phyloP scores from a whole-genome alignment of 2,113 vertebrate species.

The Aspiorhynchus laticeps region DNA sequence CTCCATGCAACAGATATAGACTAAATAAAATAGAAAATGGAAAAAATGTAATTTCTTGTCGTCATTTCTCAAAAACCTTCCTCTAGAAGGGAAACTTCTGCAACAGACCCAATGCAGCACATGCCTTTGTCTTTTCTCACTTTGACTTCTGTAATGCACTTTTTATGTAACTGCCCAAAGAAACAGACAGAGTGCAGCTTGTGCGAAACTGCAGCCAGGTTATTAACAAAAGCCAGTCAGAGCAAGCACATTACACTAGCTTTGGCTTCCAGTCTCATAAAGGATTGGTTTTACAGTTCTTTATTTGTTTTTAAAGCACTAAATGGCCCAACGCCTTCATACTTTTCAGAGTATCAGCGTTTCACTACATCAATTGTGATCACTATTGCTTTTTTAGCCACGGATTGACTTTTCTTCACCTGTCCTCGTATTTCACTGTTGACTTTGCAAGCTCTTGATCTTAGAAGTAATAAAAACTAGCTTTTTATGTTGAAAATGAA shows the following conservation, averaged over 20 bases:
- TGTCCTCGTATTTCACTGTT: slow-evolving; percentile 9
- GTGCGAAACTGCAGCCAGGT: slow-evolving; percentile 18
- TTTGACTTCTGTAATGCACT: slow-evolving; percentile 28
- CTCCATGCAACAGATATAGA: not conserved
- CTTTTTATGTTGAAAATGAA: not conserved
- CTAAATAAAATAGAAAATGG: not conserved
- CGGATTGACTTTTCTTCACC: slow-evolving; percentile 3
- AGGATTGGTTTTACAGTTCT: slow-evolving; percentile 19
- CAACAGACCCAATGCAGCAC: not conserved
- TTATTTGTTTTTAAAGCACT: slow-evolving; percentile 35
- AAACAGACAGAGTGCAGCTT: slow-evolving; percentile 28
- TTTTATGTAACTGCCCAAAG: slow-evolving; percentile 26
- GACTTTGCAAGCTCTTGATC: not conserved
- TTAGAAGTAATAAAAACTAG: not conserved
- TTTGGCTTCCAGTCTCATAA: slow-evolving; percentile 6
- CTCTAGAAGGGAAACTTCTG: not conserved
- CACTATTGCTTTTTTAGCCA: slow-evolving; percentile 20
- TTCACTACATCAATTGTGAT: slow-evolving; percentile 27
- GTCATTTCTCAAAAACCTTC: not conserved
- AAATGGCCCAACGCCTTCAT: slow-evolving; percentile 9
- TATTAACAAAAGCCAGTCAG: slow-evolving; percentile 35
- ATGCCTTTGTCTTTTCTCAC: slow-evolving; percentile 27
- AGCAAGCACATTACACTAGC: slow-evolving; percentile 27
- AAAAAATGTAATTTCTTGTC: not conserved
- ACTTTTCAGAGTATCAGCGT: not conserved